These are phyloP conservation scores for Sternarchorhynchus goeldii DNA, from an alignment of 2,797 vertebrate genomes.

Conservation along the genomic window DNA sequence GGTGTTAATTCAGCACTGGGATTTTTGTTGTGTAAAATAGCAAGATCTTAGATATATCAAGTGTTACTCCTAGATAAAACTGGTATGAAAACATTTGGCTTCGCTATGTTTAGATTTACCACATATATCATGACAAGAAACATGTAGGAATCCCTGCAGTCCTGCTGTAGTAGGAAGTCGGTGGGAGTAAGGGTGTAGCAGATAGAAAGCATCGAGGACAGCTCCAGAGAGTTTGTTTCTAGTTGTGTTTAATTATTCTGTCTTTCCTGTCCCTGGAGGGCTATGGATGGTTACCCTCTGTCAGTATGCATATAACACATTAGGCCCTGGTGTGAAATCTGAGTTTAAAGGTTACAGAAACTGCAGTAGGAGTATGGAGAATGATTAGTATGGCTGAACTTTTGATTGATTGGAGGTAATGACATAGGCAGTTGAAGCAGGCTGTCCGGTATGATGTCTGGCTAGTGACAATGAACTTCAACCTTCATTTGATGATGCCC, in stretches of 20 bases:
- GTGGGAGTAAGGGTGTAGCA: neutral
- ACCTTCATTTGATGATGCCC: neutral
- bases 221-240: slow-evolving; percentile 46
- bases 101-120: too few species aligned
- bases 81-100: slow-evolving; percentile 13
- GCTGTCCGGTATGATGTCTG: slow-evolving; percentile 19
- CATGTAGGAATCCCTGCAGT: neutral
- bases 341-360: slow-evolving; percentile 54
- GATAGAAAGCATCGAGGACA: slow-evolving; percentile 14
- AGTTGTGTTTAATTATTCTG: slow-evolving; percentile 58
- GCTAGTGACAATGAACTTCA: slow-evolving; percentile 25
- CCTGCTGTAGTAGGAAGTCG: neutral
- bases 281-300: slow-evolving; percentile 58
- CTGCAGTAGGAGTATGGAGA: slow-evolving; percentile 50
- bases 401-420: slow-evolving; percentile 51
- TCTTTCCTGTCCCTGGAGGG: slow-evolving; percentile 54
- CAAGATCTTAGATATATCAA: slow-evolving; percentile 17
- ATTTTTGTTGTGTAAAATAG: neutral
- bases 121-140: neutral
- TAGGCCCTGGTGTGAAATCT: slow-evolving; percentile 51
- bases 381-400: slow-evolving; percentile 45
- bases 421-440: slow-evolving; percentile 26
- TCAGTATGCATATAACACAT: slow-evolving; percentile 56
- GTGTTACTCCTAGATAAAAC: slow-evolving; percentile 15
- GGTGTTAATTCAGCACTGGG: too few species aligned